Evolutionary conservation across 2,888 invertebrate genomes (phyloP), one percentile per base, ranked within the genome.

Genomic region (Ophioninae sp.): DNA sequence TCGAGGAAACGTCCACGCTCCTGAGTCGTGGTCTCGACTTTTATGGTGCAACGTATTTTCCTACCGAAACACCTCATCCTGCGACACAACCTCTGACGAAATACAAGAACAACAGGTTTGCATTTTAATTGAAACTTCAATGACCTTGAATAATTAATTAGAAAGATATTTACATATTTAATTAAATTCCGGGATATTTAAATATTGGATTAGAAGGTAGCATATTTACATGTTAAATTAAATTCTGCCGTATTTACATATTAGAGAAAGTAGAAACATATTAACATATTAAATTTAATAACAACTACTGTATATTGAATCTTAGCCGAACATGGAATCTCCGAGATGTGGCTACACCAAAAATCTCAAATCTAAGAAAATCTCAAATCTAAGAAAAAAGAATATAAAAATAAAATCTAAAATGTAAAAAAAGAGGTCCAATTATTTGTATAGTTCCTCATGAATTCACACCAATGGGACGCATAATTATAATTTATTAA

Each of bases 41-140:
- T 94, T 97, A 97, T 91, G 97, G 97, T 23, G 97, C 97, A 65
- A 97, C 97, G 37, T 97, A 96, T 94, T 97, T 97, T 93, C 97
- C 97, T 70, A 97, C 97, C 5, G 97, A 97, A 92, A 94, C 96
- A 85, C 95, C 96, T 44, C 94, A 95, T 81, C 95, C 95, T 87
- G 94, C 95, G 69, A 95, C 95, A 84, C 90, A 91, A 83, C 89
- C 91, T 68, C 87, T 92, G 70, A 88, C 90, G 56, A 92, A 92
- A 87, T 90, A 91, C 87, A 92, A 92, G 90, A 91, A 92, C 89
- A 92, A 91, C 90, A 92, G 93, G 93, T 92, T n/a, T n/a, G 21
- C 8, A 20, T 41, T 56, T 23, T 39, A 41, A 67, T 62, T 7
- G 50, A 50, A 50, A 50, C 50, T 50, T 50, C 17, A 50, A 6